A percentile compares a stretch with the other conserved stretches of the same genome.
phyloP scores from a whole-genome alignment of 1,140 invertebrate genomes.

The Euborellia annulipes region DNA sequence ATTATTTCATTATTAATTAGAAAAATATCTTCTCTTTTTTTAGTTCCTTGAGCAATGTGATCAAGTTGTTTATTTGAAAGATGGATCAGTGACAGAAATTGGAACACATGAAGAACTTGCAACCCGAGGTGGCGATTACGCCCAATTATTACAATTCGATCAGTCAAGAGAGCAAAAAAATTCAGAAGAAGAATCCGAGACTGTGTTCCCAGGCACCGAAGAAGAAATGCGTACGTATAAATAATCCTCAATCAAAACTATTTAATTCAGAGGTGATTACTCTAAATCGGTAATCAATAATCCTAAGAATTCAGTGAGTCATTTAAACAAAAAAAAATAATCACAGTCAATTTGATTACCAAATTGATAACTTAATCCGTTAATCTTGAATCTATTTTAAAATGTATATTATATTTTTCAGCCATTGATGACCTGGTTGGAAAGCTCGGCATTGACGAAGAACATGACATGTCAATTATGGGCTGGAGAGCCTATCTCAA shows the following conservation, averaged over 20 bases:
- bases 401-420: background rate
- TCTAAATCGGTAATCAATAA: too few species aligned
- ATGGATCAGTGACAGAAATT: conserved; percentile 26
- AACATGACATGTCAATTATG: conserved; percentile 8
- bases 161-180: conserved; percentile 6
- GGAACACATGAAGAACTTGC: conserved; percentile 27
- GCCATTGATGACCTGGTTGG: conserved; percentile 1
- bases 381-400: background rate
- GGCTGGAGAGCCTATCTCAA: conserved; percentile 13
- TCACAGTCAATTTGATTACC: too few species aligned
- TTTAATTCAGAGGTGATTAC: too few species aligned
- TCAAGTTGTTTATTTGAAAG: conserved; percentile 29
- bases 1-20: too few species aligned
- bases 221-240: background rate
- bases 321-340: too few species aligned
- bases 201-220: background rate
- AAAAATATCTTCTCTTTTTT: conserved; percentile 9
- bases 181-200: background rate
- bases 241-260: background rate
- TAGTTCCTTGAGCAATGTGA: conserved; percentile 31
- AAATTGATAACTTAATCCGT: background rate
- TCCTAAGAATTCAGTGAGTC: too few species aligned
- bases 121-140: conserved; percentile 24
- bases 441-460: conserved; percentile 5
- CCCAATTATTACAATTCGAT: conserved; percentile 7